A percentile compares a stretch with the other conserved stretches of the same genome.
Conservation (phyloP, 1,140 invertebrate species). For the Copidosoma floridanum region DNA sequence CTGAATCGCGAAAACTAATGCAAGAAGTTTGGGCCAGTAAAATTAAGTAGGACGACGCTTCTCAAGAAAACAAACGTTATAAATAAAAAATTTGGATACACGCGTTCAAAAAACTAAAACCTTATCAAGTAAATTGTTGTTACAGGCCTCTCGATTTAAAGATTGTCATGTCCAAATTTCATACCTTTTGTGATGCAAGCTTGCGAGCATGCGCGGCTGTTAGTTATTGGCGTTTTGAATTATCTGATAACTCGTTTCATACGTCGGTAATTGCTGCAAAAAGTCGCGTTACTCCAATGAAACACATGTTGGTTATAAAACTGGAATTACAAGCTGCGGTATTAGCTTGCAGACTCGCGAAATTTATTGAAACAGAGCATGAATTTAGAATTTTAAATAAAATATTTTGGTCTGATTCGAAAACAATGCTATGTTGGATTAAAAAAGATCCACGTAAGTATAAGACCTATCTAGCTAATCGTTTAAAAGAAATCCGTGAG, state of each 20-base stretch:
- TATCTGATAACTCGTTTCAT: background rate
- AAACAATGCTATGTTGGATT: no score
- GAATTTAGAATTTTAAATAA: no score
- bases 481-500: no score
- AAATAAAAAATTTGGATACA: background rate
- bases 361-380: no score
- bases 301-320: background rate
- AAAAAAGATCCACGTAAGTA: no score
- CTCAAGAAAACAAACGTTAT: background rate
- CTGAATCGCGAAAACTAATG: constrained; percentile 43
- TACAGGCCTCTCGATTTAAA: background rate
- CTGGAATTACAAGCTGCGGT: constrained; percentile 2
- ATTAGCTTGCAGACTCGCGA: background rate
- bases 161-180: background rate
- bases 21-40: constrained; percentile 38
- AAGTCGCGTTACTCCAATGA: background rate
- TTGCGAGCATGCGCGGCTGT: background rate
- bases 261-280: background rate
- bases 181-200: constrained; percentile 2
- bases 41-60: constrained; percentile 12
- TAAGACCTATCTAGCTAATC: no score
- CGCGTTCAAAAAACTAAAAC: background rate
- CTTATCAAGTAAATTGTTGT: background rate
- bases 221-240: background rate
- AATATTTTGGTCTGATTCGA: no score